Base-by-base conservation (phyloP, 1,140 invertebrate genomes). In the Atta colombica region DNA sequence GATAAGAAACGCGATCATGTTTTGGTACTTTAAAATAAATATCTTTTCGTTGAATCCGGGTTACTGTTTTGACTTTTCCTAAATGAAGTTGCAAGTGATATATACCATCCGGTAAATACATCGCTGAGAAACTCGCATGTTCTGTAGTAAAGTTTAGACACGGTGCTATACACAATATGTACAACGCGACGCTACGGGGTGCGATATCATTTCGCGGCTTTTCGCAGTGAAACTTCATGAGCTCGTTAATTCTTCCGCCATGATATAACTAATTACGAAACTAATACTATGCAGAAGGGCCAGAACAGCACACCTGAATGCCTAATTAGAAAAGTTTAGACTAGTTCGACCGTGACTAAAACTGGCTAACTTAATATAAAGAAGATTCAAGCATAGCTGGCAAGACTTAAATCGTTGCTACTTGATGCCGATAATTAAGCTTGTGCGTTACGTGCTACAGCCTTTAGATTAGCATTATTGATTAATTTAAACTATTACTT, bases 311-410 rank as follows among this genome's bases (percentile, higher is more conserved):
- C 69, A 75, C 58, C 35, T 75, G 69, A 84, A 84, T 84, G 39
- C 69, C 69, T 84, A 84, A 84, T 84, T 84, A 84, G 69, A 84
- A 84, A 84, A 84, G 80, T 84, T 84, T 49, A 45, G 25, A 71
- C 77, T 80, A 55, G 80, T 82, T 72, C 53, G 25, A 28, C 39
- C 69, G 14, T 84, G 31, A 53, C 55, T 74, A 61, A 75, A 74
- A 51, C 25, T 25, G 25, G n/a, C 39, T 82, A 61, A 82, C 80
- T 75, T 74, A 16, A 35, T 74, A 35, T 72, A 84, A 84, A 84
- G 80, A 74, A 84, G 55, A 6, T 75, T 61, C 25, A 61, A 10
- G 45, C 0, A 51, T 58, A 3, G 16, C 31, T 60, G 28, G 14
- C 18, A 21, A 61, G 68, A 49, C 39, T 74, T 75, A 61, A 75